Evolutionary conservation across 2,888 invertebrate species (phyloP).

Genomic region (Drosophila cognata): DNA sequence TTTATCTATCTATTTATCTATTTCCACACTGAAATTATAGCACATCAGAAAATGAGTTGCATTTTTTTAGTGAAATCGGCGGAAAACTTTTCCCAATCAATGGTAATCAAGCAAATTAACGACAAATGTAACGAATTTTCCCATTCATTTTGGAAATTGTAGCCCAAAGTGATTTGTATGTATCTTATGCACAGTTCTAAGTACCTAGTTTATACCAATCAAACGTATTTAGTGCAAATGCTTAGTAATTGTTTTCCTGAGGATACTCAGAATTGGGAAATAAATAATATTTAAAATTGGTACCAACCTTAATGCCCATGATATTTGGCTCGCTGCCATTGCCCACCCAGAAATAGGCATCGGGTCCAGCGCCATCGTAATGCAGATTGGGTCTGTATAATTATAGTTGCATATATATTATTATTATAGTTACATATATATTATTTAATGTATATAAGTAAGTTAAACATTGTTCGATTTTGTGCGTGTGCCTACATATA

Average conservation of each 20-base stretch:
- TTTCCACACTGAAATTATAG: background rate
- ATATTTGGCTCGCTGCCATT: slow-evolving; percentile 92
- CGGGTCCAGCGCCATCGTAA: slow-evolving; percentile 96
- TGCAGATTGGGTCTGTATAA: slow-evolving; percentile 93
- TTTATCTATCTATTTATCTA: background rate
- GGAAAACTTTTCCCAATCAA: background rate
- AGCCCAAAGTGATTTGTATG: background rate
- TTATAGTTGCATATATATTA: background rate
- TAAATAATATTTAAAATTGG: background rate
- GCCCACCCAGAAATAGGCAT: slow-evolving; percentile 98
- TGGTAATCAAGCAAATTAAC: background rate
- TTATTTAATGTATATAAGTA: background rate
- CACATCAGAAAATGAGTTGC: too few species aligned
- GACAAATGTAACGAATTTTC: background rate
- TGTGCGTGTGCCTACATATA: slow-evolving; percentile 58
- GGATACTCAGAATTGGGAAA: background rate
- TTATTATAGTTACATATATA: background rate
- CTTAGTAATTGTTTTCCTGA: background rate
- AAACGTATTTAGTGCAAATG: background rate
- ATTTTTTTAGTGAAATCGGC: background rate
- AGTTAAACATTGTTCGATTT: background rate
- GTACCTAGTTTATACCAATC: background rate
- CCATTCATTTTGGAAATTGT: background rate
- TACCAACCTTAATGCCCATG: slow-evolving; percentile 90
- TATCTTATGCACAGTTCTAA: background rate